phyloP scores from a whole-genome alignment of 2,113 vertebrate species.

The Lepidothrix coronata region DNA sequence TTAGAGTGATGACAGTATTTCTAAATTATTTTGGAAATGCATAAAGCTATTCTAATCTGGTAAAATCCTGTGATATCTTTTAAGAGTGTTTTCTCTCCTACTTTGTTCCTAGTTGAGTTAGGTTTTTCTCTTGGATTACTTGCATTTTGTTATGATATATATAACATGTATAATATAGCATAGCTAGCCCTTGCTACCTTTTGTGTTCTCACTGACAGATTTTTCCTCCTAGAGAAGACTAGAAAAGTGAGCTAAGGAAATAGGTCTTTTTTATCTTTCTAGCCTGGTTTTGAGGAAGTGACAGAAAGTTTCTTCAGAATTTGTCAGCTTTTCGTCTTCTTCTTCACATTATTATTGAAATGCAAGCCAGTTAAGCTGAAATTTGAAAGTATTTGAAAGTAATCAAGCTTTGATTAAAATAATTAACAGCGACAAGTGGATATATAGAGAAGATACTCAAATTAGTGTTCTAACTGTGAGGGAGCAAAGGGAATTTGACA shows the following conservation, averaged over 20 bases:
- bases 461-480: not conserved
- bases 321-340: not conserved
- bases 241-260: not conserved
- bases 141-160: not conserved
- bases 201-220: not conserved
- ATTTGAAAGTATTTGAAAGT: not conserved
- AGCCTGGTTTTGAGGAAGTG: not conserved
- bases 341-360: not conserved
- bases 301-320: not conserved
- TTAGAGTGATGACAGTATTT: not conserved
- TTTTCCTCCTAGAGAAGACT: not conserved
- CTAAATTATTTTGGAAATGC: not conserved
- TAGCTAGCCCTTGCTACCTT: not conserved
- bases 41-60: not conserved
- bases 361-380: not conserved
- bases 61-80: not conserved
- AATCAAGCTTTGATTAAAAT: not conserved
- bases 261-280: not conserved
- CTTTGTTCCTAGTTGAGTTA: not conserved
- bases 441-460: not conserved
- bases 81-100: not conserved
- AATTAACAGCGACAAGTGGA: not conserved
- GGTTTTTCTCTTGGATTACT: not conserved
- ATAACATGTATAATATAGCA: not conserved
- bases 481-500: not conserved